Conservation (phyloP, 2,888 invertebrate genomes). For the Eupithecia inturbata region DNA sequence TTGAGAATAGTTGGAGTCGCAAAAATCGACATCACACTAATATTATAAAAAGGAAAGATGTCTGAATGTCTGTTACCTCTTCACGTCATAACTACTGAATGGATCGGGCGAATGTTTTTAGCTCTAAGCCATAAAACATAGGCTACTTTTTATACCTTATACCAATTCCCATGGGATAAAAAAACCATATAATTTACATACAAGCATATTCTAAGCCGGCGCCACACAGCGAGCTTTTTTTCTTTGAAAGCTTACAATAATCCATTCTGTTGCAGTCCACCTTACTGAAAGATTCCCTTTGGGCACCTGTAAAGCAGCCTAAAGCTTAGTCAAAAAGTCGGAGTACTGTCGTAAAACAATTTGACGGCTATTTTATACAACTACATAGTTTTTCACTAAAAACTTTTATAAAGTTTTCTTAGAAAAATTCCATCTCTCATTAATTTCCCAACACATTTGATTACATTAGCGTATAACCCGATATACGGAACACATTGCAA, state of each 20-base stretch:
- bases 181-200: no score
- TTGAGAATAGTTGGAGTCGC: not conserved
- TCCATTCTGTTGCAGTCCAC: no score
- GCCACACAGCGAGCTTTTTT: no score
- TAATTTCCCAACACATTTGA: conserved; percentile 3
- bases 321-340: not conserved
- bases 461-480: conserved; percentile 10
- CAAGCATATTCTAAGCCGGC: no score
- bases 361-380: no score
- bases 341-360: no score
- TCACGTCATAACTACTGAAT: not conserved
- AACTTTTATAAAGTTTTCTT: not conserved
- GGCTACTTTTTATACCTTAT: no score
- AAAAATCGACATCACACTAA: not conserved
- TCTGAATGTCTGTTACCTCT: no score
- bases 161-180: no score
- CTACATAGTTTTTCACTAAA: not conserved
- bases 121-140: not conserved
- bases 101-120: not conserved
- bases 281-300: not conserved
- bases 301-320: not conserved
- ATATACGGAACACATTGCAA: conserved; percentile 7
- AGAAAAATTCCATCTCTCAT: not conserved
- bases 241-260: no score
- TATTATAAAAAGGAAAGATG: not conserved